phyloP scores from a whole-genome alignment of 1,140 invertebrate species.

The Bombus cullumanus region DNA sequence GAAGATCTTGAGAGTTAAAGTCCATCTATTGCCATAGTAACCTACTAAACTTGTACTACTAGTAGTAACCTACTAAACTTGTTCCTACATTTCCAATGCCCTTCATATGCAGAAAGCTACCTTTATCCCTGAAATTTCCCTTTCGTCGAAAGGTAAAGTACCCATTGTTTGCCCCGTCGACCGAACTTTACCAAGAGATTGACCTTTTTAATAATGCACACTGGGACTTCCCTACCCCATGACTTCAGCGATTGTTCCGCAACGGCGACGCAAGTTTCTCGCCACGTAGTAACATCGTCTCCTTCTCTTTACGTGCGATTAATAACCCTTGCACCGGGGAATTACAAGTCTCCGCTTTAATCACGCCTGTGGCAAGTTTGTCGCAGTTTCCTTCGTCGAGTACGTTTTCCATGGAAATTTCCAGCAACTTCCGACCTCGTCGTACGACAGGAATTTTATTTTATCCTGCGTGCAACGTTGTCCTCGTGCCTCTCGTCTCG shows the following conservation, averaged over 20 bases:
- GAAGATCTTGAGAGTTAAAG: too few species aligned
- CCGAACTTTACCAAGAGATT: neutral
- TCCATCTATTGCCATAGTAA: too few species aligned
- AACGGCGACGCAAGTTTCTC: neutral
- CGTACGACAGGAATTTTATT: neutral
- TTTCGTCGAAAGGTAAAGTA: neutral
- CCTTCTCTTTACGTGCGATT: neutral
- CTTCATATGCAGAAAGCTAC: neutral
- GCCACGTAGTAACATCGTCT: neutral
- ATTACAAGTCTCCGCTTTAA: neutral
- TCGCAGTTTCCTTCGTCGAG: neutral
- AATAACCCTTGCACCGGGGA: neutral
- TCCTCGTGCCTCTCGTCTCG: neutral
- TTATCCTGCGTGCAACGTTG: neutral
- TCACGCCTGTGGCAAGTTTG: neutral
- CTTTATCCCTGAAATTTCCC: neutral
- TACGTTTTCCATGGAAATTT: neutral
- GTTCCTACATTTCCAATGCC: neutral
- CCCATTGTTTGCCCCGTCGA: too few species aligned
- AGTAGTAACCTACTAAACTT: neutral
- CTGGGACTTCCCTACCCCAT: neutral
- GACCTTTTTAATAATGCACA: slow-evolving; percentile 46
- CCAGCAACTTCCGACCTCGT: neutral
- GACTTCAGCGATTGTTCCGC: neutral
- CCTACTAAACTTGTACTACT: too few species aligned